phyloP scores from a whole-genome alignment of 1,140 invertebrate species.

The Lucilia cuprina region DNA sequence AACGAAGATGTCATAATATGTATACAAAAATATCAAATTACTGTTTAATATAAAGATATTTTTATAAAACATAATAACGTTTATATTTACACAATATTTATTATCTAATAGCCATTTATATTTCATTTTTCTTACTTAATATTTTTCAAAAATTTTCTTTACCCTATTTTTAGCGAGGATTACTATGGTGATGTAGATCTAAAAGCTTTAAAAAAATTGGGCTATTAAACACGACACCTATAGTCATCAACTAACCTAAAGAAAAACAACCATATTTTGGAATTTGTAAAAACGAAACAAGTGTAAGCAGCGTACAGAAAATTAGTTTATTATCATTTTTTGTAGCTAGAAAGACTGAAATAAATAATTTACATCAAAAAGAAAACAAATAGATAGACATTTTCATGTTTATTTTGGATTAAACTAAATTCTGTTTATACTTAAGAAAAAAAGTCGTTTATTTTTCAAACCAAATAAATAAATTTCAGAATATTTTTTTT shows the following conservation, averaged over 20 bases:
- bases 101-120: too few species aligned
- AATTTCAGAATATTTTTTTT: not conserved
- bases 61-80: too few species aligned
- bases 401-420: not conserved
- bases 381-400: not conserved
- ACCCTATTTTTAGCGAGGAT: conserved; percentile 74
- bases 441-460: not conserved
- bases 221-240: conserved; percentile 66
- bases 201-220: conserved; percentile 80
- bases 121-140: not conserved
- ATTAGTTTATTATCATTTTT: not conserved
- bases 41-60: too few species aligned
- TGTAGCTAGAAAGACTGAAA: not conserved
- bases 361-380: not conserved
- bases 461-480: not conserved
- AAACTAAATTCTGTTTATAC: not conserved
- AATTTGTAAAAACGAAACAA: not conserved
- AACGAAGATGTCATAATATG: too few species aligned
- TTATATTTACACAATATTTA: too few species aligned
- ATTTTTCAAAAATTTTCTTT: conserved; percentile 45
- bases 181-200: conserved; percentile 85
- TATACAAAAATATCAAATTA: too few species aligned
- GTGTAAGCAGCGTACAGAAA: not conserved
- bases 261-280: conserved; percentile 41
- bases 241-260: conserved; percentile 12